These are phyloP conservation scores for Dendrolimus pini DNA, from an alignment of 2,888 invertebrate species.

Conservation along the genomic window DNA sequence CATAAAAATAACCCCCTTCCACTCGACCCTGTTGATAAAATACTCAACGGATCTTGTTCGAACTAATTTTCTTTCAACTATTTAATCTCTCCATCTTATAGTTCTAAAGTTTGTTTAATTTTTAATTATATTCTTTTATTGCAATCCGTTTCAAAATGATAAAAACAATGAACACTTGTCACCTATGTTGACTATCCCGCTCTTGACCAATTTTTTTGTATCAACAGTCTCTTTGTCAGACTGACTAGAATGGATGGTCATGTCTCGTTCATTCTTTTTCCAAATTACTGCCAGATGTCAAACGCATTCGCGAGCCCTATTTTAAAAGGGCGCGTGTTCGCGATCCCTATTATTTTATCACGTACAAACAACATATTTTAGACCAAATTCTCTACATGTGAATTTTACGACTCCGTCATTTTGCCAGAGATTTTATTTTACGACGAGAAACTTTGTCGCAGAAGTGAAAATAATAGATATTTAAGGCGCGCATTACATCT, in stretches of 20 bases:
- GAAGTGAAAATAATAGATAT: not conserved
- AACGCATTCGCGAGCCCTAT: slow-evolving; percentile 43
- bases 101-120: no score
- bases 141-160: no score
- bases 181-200: no score
- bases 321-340: slow-evolving; percentile 36
- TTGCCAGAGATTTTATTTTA: slow-evolving; percentile 17
- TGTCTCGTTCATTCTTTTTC: slow-evolving; percentile 46
- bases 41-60: no score
- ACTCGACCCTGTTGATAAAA: no score
- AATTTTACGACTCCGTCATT: slow-evolving; percentile 31
- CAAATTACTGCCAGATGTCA: slow-evolving; percentile 52
- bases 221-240: slow-evolving; percentile 9
- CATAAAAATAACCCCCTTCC: no score
- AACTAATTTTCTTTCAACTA: no score
- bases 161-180: no score
- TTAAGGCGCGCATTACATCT: slow-evolving; percentile 4
- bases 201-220: no score
- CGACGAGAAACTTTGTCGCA: slow-evolving; percentile 13
- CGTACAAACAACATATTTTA: slow-evolving; percentile 46
- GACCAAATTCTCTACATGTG: slow-evolving; percentile 25
- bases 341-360: slow-evolving; percentile 53
- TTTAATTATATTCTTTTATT: no score
- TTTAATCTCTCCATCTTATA: no score
- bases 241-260: slow-evolving; percentile 24